Conservation (phyloP, 2,888 invertebrate species). For the Cotesia congregata region DNA sequence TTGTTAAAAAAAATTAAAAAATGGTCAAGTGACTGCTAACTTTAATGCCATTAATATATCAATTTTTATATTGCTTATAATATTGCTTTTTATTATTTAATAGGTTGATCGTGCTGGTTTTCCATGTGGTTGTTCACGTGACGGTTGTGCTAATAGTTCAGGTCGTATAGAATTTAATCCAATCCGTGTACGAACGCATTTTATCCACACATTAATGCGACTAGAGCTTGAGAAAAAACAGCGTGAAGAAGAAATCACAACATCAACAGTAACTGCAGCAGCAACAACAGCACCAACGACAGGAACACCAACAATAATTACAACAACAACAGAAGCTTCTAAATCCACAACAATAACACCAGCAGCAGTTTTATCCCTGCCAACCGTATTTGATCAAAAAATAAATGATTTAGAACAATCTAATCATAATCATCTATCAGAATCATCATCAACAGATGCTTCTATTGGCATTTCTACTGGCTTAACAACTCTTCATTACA, state of each 20-base stretch:
- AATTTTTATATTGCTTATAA: too few relatives aligned
- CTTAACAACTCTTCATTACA: constrained; percentile 78
- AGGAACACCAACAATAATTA: too few relatives aligned
- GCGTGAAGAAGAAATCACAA: constrained; percentile 72
- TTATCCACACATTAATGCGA: constrained; percentile 96
- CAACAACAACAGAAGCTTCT: constrained; percentile 71
- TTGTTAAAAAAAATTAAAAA: too few relatives aligned
- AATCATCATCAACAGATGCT: constrained; percentile 60
- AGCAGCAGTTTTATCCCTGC: too few relatives aligned
- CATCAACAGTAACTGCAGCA: neutral
- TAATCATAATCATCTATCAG: neutral
- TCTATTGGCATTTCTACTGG: constrained; percentile 72
- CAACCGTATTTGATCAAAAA: too few relatives aligned
- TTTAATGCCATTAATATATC: too few relatives aligned
- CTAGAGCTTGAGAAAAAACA: constrained; percentile 90
- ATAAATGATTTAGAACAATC: neutral
- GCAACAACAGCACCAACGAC: constrained; percentile 51
- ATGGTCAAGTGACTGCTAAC: too few relatives aligned
- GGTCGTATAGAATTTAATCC: constrained; percentile 98
- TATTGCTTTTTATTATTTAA: constrained; percentile 38
- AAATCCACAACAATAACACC: neutral
- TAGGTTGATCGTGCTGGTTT: constrained; percentile 94
- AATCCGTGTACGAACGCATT: constrained; percentile 94
- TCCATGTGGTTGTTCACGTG: constrained; percentile 96
- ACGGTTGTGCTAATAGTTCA: constrained; percentile 91